Evolutionary conservation across 2,797 vertebrate species (phyloP).

Genomic region (Limosa lapponica): DNA sequence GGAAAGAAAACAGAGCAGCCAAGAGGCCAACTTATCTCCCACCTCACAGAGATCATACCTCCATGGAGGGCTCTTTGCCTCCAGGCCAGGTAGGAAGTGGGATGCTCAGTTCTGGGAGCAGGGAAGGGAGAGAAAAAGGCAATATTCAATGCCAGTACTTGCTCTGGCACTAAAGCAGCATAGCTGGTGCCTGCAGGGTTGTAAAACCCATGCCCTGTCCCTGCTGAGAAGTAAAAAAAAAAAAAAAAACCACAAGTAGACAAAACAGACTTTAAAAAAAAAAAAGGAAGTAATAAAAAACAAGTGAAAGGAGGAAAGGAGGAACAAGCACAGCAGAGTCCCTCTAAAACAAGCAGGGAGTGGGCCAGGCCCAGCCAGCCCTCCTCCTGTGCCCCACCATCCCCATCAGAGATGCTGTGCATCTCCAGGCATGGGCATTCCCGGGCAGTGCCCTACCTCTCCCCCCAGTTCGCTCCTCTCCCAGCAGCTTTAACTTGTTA

Average conservation of each 20-base stretch:
- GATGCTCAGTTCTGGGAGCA: not conserved
- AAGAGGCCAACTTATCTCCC: not conserved
- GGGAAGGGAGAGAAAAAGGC: not conserved
- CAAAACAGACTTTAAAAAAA: not conserved
- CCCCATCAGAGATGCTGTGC: not conserved
- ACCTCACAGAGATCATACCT: not conserved
- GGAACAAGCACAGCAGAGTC: not conserved
- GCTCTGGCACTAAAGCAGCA: not conserved
- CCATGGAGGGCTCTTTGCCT: not conserved
- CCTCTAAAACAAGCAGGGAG: not conserved
- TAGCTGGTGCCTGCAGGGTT: not conserved
- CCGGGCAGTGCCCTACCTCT: not conserved
- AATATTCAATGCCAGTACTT: not conserved
- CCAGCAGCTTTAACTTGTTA: slow-evolving; percentile 23
- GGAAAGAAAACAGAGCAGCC: not conserved
- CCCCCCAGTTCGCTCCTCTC: not conserved
- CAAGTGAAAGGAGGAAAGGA: slow-evolving; percentile 19
- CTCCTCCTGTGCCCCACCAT: not conserved
- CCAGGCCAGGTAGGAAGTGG: not conserved
- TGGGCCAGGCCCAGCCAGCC: not conserved
- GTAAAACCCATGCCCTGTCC: not conserved
- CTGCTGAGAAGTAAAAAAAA: not conserved
- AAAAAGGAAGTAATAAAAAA: not conserved
- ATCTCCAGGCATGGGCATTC: not conserved
- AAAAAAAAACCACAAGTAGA: not conserved